Evolutionary conservation across 2,113 vertebrate species (phyloP), one percentile per base, ranked within the genome.

Genomic region (Peromyscus polionotus): DNA sequence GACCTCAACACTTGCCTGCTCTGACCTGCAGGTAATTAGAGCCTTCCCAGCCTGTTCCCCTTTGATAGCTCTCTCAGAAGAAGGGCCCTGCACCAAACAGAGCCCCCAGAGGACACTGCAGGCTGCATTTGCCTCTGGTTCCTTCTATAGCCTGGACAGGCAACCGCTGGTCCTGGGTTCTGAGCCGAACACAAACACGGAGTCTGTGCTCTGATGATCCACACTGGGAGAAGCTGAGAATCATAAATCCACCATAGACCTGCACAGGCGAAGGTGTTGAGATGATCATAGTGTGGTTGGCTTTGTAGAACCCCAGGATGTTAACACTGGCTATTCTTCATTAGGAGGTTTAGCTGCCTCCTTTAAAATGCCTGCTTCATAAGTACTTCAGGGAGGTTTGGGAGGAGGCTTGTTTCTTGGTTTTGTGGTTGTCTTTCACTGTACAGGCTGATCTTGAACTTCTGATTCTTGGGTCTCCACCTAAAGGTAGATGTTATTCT

Each of bases 11-110:
- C 36, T 11, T 54, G 7, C 67, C 22, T 17, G 67, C 22, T 26
- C 48, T 72, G 48, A 9, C 22, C 67, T 1, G 33, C 13, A 6
- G 48, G 22, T 19, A 31, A 28, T 42, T 31, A 42, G 7, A 42
- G n/a, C 14, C 51, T 20, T 0, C 16, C 12, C 48, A 45, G 31
- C 31, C 16, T 20, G 57, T 42, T 3, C 0, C 42, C 0, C 20
- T 26, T 7, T 28, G 20, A 16, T 1, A n/a, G 26, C 26, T 11
- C 36, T 84, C 45, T 51, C 31, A 61, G 31, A 26, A 88, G 28
- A 36, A 51, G 33, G 10, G 39, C 51, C 24, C 7, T 6, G 16
- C 8, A 3, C 73, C 59, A 84, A 13, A 63, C 24, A 26, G 42
- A 67, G 31, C 1, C 31, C 42, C 3, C 16, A 16, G 59, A 22